phyloP scores from a whole-genome alignment of 2,888 invertebrate species.

The Polydrusus pterygomalis region DNA sequence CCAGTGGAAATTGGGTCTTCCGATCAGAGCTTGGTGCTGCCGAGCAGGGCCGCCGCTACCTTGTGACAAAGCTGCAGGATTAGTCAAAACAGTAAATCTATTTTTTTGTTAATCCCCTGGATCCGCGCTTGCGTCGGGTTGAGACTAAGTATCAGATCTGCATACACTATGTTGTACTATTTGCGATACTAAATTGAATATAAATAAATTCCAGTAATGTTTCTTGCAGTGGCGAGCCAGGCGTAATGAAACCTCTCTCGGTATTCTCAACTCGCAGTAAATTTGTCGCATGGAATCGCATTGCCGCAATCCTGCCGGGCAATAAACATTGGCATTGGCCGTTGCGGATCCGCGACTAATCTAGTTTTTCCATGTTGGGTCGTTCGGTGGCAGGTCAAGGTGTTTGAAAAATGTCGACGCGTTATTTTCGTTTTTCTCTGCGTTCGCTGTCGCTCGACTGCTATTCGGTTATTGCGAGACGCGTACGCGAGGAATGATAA shows the following conservation, averaged over 20 bases:
- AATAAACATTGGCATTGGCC: slow-evolving; percentile 57
- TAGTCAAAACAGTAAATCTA: no score
- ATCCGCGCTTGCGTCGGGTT: no score
- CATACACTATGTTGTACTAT: no score
- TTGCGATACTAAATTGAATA: no score
- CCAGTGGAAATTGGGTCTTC: no score
- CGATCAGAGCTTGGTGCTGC: no score
- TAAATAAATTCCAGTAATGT: neutral
- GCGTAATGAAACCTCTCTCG: slow-evolving; percentile 38
- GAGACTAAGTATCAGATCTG: no score
- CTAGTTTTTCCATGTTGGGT: slow-evolving; percentile 56
- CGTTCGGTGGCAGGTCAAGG: slow-evolving; percentile 55
- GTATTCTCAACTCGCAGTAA: slow-evolving; percentile 53
- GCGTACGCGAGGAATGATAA: slow-evolving; percentile 53
- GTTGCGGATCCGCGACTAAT: slow-evolving; percentile 48
- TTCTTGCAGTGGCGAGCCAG: slow-evolving; percentile 2
- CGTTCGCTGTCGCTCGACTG: slow-evolving; percentile 43
- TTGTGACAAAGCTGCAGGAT: no score
- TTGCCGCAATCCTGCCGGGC: slow-evolving; percentile 34
- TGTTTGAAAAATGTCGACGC: slow-evolving; percentile 61
- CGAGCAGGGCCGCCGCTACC: no score
- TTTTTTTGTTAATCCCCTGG: no score
- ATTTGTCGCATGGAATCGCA: slow-evolving; percentile 56
- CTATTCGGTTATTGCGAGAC: slow-evolving; percentile 47
- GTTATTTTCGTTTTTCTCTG: slow-evolving; percentile 42